Percentiles rank a stretch among this genome's conserved stretches.
These are phyloP conservation scores for Stichopus chloronotus DNA, from an alignment of 35 echinoderm and acorn worm species.

Conservation along the genomic window DNA sequence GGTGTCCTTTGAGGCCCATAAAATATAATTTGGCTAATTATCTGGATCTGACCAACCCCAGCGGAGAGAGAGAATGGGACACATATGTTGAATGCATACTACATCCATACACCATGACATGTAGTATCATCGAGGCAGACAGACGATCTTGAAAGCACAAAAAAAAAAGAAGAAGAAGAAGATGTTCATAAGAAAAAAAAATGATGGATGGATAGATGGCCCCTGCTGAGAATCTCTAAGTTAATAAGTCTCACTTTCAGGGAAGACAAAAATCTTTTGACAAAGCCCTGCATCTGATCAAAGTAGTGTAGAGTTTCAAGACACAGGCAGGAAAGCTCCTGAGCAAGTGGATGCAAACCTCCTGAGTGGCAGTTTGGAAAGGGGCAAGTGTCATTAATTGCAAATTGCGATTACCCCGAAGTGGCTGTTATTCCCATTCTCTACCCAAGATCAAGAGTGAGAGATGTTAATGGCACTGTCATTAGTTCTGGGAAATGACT, in stretches of 20 bases:
- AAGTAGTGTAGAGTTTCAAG: background rate
- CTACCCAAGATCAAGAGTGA: background rate
- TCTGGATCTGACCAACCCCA: background rate
- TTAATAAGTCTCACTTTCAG: slow-evolving; percentile 16
- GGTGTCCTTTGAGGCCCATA: background rate
- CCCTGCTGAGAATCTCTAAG: background rate
- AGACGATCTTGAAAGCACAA: background rate
- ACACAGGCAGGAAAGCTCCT: background rate
- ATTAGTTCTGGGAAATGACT: background rate
- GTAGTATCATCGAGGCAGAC: background rate
- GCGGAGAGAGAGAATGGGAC: background rate
- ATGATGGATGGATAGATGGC: background rate
- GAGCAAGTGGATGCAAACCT: background rate
- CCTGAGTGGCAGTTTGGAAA: background rate
- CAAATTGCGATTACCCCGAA: background rate
- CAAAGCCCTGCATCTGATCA: background rate
- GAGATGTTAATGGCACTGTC: background rate
- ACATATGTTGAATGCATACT: background rate
- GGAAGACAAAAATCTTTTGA: slow-evolving; percentile 1
- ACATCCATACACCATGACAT: background rate
- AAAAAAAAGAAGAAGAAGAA: background rate
- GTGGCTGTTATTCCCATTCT: background rate
- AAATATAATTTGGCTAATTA: slow-evolving; percentile 8
- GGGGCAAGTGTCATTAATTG: background rate
- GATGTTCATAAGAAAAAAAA: background rate